Percentiles rank a stretch among this genome's conserved stretches.
Conservation (phyloP, 2,797 vertebrate species). For the Crenichthys baileyi region DNA sequence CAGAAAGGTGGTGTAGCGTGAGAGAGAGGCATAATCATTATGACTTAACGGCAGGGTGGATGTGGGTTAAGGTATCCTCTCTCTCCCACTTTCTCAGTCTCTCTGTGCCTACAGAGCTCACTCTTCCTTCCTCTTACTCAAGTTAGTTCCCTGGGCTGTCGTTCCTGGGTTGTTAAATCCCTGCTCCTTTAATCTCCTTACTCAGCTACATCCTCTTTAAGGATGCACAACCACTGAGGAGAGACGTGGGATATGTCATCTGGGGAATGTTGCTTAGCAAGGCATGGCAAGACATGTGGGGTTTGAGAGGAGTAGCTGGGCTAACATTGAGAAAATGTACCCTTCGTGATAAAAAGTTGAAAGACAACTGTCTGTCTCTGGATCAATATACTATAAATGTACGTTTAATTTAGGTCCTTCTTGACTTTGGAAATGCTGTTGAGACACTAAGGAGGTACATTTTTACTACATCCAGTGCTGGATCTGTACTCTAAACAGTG, state of each 20-base stretch:
- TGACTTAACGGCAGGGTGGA: slow-evolving; percentile 74
- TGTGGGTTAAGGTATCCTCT: slow-evolving; percentile 75
- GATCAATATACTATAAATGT: slow-evolving; percentile 1
- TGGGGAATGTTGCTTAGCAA: slow-evolving; percentile 41
- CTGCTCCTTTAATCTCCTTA: slow-evolving; percentile 86
- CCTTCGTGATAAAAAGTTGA: neutral
- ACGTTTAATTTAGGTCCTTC: slow-evolving; percentile 5
- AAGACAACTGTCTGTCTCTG: neutral
- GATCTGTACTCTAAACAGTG: slow-evolving; percentile 20
- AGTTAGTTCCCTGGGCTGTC: slow-evolving; percentile 72
- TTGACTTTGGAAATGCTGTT: slow-evolving; percentile 6
- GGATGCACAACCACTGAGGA: slow-evolving; percentile 81
- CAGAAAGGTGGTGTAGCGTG: slow-evolving; percentile 65
- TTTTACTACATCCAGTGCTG: neutral
- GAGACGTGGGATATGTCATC: slow-evolving; percentile 65
- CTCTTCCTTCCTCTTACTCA: slow-evolving; percentile 67
- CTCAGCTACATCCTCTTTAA: slow-evolving; percentile 87
- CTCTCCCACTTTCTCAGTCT: slow-evolving; percentile 47
- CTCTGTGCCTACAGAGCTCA: slow-evolving; percentile 58
- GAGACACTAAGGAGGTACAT: slow-evolving; percentile 2
- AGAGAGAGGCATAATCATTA: slow-evolving; percentile 71
- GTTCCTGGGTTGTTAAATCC: slow-evolving; percentile 83
- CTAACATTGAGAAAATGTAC: neutral
- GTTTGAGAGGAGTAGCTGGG: slow-evolving; percentile 10
- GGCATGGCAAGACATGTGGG: slow-evolving; percentile 53